Evolutionary conservation across 2,888 invertebrate genomes (phyloP).

Genomic region (Luperina testacea): DNA sequence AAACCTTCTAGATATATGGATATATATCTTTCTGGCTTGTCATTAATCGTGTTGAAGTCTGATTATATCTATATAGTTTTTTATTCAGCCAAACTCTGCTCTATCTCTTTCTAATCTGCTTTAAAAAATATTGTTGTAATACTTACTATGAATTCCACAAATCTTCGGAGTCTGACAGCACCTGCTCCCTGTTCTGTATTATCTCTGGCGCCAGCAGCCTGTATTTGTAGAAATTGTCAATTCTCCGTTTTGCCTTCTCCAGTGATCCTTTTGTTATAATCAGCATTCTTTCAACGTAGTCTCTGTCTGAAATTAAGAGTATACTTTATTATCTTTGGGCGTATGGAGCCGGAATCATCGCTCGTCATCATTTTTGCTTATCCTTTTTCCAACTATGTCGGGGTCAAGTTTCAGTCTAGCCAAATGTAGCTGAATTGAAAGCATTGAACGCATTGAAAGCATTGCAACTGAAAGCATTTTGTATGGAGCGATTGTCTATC

Average conservation of each 20-base stretch:
- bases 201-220: conserved; percentile 78
- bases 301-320: conserved; percentile 71
- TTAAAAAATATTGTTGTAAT: neutral
- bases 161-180: conserved; percentile 72
- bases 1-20: too few relatives aligned
- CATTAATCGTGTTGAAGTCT: neutral
- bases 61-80: neutral
- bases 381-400: neutral
- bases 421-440: neutral
- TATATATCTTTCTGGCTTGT: neutral
- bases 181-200: conserved; percentile 75
- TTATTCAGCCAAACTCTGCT: neutral
- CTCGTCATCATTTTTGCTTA: neutral
- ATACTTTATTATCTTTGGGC: neutral
- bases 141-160: conserved; percentile 82
- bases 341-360: neutral
- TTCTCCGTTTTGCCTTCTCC: conserved; percentile 80
- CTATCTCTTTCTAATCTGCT: neutral
- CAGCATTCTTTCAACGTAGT: conserved; percentile 76
- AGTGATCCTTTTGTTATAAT: conserved; percentile 81
- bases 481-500: neutral
- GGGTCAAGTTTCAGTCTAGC: neutral
- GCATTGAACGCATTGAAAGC: too few relatives aligned
- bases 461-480: too few relatives aligned
- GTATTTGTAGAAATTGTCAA: conserved; percentile 81